Base-by-base conservation (phyloP, 2,113 vertebrate species). In the Menidia beryllina region DNA sequence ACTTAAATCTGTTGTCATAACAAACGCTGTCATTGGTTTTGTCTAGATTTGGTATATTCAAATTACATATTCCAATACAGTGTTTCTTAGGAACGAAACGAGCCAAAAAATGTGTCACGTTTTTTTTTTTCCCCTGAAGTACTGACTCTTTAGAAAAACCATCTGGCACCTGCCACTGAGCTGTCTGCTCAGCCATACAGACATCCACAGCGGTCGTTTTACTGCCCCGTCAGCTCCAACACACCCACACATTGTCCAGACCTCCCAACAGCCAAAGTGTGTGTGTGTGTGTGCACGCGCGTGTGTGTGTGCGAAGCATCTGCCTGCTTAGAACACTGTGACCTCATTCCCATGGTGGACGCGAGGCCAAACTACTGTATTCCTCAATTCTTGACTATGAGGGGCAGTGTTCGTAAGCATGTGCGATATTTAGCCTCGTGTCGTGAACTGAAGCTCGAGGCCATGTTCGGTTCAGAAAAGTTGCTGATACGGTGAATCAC, bases 161-260 rank as follows among this genome's bases (percentile, higher is more conserved):
- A 49, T 72, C 47, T 11, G 72, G 41, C 72, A 72, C 75, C 79
- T 82, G 76, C 78, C 62, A 0, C 69, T 39, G 36, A 64, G 61
- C 48, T 64, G 24, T 52, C 54, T 26, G 36, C 69, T 80, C 70
- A 68, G 62, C 57, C 43, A 58, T 56, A 70, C 20, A 58, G n/a
- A 48, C 43, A 1, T 68, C 19, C 9, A 59, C 54, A 45, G 68
- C 63, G 60, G 62, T 67, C 72, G 70, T 84, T 79, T 25, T 39
- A 53, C 24, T 12, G 19, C 30, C 48, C 47, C 61, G 80, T 80
- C 73, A 59, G 49, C 15, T 34, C 36, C 25, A 65, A 52, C 66
- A 69, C 72, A 51, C 76, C 26, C 72, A 55, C 71, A 54, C 65
- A 61, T 58, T 80, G 66, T 82, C 39, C 55, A 23, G 13, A 59